Conservation (phyloP, 2,113 vertebrate genomes). For the Pseudois nayaur region DNA sequence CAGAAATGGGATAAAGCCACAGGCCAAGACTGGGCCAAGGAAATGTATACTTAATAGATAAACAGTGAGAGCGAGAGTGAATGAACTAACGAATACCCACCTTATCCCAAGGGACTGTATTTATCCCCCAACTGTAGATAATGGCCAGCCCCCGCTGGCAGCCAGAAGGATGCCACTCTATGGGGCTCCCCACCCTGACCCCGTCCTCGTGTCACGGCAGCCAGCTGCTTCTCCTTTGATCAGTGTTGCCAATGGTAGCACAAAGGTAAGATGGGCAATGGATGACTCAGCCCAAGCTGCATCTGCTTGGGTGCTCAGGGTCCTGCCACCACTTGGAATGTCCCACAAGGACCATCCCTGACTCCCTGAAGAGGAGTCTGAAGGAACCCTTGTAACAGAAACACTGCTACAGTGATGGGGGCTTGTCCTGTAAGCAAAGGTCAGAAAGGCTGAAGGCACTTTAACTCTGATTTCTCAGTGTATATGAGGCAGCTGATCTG, state of each 20-base stretch:
- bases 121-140: neutral
- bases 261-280: neutral
- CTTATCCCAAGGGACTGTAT: neutral
- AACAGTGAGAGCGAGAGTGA: neutral
- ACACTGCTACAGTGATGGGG: fast-evolving
- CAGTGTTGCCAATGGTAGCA: neutral
- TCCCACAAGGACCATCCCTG: neutral
- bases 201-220: neutral
- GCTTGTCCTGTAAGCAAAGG: neutral
- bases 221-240: neutral
- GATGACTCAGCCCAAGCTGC: neutral
- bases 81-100: neutral
- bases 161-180: neutral
- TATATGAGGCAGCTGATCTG: neutral
- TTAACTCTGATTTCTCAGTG: neutral
- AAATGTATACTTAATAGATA: neutral
- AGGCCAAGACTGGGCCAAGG: neutral
- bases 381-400: neutral
- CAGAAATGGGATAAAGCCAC: neutral
- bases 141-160: neutral
- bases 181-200: neutral
- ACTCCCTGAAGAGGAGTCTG: neutral
- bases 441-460: neutral
- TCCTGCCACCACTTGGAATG: neutral
- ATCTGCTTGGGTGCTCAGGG: neutral